Conservation (phyloP, 2,888 invertebrate species). For the Rhagium mordax region DNA sequence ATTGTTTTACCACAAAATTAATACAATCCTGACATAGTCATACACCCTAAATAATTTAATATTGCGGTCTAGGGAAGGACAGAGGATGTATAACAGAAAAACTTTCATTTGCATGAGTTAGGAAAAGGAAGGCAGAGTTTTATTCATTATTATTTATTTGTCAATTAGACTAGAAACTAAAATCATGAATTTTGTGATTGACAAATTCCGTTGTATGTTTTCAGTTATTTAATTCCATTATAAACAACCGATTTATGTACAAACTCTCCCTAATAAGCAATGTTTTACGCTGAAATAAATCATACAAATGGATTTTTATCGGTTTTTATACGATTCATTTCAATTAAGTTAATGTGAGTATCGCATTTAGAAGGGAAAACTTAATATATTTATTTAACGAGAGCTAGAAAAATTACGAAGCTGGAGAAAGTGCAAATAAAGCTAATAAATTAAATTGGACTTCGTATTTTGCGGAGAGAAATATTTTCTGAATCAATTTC, state of each 20-base stretch:
- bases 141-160: no score
- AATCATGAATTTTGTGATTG: constrained; percentile 17
- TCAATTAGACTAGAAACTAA: neutral
- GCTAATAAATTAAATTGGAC: neutral
- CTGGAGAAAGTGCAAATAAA: neutral
- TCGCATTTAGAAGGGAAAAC: neutral
- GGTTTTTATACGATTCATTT: constrained; percentile 5
- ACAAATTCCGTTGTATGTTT: constrained; percentile 14
- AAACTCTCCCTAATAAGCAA: constrained; percentile 17
- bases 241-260: constrained; percentile 15
- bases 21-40: no score
- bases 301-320: constrained; percentile 17
- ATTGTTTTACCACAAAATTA: no score
- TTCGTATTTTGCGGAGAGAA: neutral
- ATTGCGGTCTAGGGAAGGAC: no score
- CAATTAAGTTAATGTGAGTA: constrained; percentile 19
- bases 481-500: neutral
- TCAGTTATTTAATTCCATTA: constrained; percentile 16
- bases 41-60: no score
- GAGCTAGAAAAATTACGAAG: neutral
- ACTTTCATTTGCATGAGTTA: no score
- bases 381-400: neutral
- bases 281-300: constrained; percentile 18
- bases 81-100: no score
- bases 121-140: no score